Percentiles rank a stretch among this genome's conserved stretches.
Evolutionary conservation across 2,888 invertebrate species (phyloP).

Genomic region (Bellardia pandia): DNA sequence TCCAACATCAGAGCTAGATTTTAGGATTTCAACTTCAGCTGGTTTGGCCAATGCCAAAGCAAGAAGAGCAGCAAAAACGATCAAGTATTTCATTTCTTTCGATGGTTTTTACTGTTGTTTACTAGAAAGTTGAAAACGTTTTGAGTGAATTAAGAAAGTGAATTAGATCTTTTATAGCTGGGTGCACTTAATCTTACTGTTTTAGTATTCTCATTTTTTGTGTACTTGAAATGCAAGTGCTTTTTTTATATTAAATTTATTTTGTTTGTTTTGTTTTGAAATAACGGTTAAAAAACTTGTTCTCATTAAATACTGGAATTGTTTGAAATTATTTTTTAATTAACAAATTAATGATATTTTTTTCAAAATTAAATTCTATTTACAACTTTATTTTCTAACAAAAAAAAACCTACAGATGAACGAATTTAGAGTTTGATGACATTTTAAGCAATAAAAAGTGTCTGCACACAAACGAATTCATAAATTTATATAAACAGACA

Average conservation of each 20-base stretch:
- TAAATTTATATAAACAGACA: no score
- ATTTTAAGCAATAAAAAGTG: neutral
- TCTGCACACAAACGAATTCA: neutral
- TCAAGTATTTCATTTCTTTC: slow-evolving; percentile 76
- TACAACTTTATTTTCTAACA: no score
- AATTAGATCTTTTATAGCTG: slow-evolving; percentile 31
- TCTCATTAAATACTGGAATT: slow-evolving; percentile 47
- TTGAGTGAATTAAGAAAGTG: slow-evolving; percentile 15
- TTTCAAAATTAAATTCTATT: neutral
- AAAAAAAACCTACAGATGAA: no score
- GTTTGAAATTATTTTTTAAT: slow-evolving; percentile 4
- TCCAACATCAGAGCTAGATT: slow-evolving; percentile 85
- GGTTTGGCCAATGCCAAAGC: slow-evolving; percentile 78
- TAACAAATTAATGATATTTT: slow-evolving; percentile 3
- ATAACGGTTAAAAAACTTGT: slow-evolving; percentile 38
- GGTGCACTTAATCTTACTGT: slow-evolving; percentile 3
- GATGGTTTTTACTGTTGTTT: slow-evolving; percentile 1
- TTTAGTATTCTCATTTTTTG: neutral
- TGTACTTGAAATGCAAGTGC: neutral
- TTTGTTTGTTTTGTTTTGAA: neutral
- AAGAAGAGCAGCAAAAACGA: slow-evolving; percentile 76
- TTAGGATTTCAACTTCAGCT: slow-evolving; percentile 76
- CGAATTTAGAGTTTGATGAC: neutral
- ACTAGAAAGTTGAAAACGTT: slow-evolving; percentile 42
- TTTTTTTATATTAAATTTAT: neutral